Evolutionary conservation across 1,140 invertebrate genomes (phyloP).

Genomic region (Papilio dardanus): DNA sequence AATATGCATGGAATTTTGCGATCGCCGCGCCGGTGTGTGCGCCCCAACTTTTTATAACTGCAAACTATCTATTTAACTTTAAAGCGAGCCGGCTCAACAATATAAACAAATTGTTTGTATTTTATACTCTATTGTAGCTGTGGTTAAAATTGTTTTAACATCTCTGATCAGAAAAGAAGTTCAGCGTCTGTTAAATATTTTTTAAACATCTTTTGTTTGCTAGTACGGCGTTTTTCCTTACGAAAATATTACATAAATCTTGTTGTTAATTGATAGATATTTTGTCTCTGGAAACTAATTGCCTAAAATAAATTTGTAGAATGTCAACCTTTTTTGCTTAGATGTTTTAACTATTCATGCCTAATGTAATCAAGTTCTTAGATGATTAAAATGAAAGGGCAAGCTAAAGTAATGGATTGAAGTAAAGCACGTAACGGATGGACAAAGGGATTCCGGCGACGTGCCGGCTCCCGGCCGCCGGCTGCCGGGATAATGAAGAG

Average conservation of each 20-base stretch:
- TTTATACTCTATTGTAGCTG: neutral
- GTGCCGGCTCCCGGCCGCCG: constrained; percentile 46
- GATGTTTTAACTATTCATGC: neutral
- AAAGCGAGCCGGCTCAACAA: neutral
- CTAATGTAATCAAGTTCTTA: neutral
- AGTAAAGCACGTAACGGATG: constrained; percentile 53
- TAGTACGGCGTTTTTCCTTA: neutral
- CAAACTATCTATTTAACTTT: constrained; percentile 21
- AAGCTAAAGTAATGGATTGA: constrained; percentile 48
- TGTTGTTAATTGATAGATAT: constrained; percentile 22
- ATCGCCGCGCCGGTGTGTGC: constrained; percentile 13
- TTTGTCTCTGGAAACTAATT: neutral
- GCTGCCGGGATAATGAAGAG: constrained; percentile 59
- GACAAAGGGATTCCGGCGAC: constrained; percentile 63
- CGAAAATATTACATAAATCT: neutral
- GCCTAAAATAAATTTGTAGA: neutral
- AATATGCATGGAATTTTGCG: constrained; percentile 25
- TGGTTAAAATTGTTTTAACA: neutral
- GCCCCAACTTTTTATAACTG: constrained; percentile 9
- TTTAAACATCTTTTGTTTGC: neutral
- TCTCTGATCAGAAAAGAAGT: neutral
- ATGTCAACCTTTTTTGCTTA: neutral
- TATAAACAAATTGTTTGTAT: constrained; percentile 3
- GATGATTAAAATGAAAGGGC: constrained; percentile 2
- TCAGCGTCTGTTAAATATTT: too few species aligned